A percentile compares a stretch with the other conserved stretches of the same genome.
These are phyloP conservation scores for Pycnonotus jocosus DNA, from an alignment of 2,113 vertebrate genomes.

Conservation along the genomic window DNA sequence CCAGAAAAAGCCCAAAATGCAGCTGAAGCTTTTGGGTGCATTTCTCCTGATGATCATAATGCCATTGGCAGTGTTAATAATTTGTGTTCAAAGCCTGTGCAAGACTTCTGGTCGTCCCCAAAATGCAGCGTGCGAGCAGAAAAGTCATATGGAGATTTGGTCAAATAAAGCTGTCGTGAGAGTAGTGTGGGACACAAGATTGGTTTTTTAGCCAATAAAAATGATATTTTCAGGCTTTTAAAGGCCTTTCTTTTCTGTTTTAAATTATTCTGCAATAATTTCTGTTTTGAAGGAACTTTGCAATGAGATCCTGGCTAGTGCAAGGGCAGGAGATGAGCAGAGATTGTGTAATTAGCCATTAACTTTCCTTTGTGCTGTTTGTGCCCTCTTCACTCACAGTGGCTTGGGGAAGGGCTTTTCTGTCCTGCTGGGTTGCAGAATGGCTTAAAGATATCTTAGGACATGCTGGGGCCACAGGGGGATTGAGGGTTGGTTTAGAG, in stretches of 20 bases:
- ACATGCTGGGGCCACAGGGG: not conserved
- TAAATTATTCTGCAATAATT: not conserved
- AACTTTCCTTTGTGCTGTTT: not conserved
- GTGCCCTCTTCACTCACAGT: not conserved
- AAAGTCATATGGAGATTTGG: not conserved
- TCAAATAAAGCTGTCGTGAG: not conserved
- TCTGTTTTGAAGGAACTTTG: not conserved
- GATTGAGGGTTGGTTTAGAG: not conserved
- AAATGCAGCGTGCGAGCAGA: not conserved
- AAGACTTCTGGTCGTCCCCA: not conserved
- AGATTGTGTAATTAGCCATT: not conserved
- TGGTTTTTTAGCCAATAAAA: not conserved
- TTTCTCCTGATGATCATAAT: not conserved
- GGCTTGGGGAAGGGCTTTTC: not conserved
- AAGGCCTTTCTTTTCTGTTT: not conserved
- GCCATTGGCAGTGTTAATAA: not conserved
- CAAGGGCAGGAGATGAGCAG: not conserved
- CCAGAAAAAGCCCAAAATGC: not conserved
- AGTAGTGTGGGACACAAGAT: not conserved
- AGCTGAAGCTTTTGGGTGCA: not conserved
- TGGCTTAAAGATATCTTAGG: not conserved
- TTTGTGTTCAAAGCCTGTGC: not conserved
- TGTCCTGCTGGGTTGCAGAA: not conserved
- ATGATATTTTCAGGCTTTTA: not conserved
- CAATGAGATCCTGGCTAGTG: not conserved